Conservation (phyloP, 2,888 invertebrate genomes). For the Amphimallon solstitiale region DNA sequence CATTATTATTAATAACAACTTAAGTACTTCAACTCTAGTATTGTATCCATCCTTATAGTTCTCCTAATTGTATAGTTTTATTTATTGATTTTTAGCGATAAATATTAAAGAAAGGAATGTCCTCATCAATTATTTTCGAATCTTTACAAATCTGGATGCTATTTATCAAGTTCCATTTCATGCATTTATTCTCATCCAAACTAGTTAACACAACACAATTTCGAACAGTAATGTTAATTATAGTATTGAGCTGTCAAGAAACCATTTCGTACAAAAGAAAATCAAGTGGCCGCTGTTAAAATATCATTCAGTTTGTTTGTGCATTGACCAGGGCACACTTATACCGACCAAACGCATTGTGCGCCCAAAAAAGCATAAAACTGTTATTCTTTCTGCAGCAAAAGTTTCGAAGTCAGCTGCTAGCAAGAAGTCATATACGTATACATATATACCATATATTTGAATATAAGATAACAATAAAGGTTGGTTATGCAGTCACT, state of each 20-base stretch:
- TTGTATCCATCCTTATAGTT: no score
- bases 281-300: conserved; percentile 28
- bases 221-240: conserved; percentile 18
- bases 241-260: conserved; percentile 5
- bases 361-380: conserved; percentile 43
- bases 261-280: conserved; percentile 12
- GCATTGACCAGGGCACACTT: conserved; percentile 42
- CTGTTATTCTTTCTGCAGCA: conserved; percentile 46
- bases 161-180: neutral
- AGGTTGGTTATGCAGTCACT: conserved; percentile 51
- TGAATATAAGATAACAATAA: conserved; percentile 19
- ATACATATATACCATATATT: no score
- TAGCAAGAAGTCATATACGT: no score
- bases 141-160: neutral
- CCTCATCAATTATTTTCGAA: no score
- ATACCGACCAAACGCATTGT: conserved; percentile 20
- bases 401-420: conserved; percentile 52
- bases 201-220: neutral
- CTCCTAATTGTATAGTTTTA: no score
- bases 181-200: neutral
- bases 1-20: no score
- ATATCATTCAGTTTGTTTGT: conserved; percentile 16
- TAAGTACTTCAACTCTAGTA: no score
- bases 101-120: no score
- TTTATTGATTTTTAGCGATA: no score